These are phyloP conservation scores for Bradypodion ventrale DNA, from an alignment of 2,797 vertebrate species.

Conservation along the genomic window DNA sequence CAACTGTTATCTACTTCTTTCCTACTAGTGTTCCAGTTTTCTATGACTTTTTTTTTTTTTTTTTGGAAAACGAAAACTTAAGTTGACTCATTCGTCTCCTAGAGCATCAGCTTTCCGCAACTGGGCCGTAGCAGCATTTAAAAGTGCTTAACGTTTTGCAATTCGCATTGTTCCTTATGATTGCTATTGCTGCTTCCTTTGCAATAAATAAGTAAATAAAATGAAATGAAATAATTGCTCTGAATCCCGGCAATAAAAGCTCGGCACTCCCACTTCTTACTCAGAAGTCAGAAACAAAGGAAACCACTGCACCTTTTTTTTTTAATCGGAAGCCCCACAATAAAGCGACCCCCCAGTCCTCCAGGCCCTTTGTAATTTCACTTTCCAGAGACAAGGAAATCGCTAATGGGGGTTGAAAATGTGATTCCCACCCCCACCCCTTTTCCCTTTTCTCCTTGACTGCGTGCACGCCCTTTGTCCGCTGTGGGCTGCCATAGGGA, in stretches of 20 bases:
- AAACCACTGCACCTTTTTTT: constrained; percentile 36
- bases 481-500: constrained; percentile 89
- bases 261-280: too few species aligned
- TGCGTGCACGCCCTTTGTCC: constrained; percentile 79
- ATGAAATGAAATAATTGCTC: too few species aligned
- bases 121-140: constrained; percentile 30
- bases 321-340: background rate
- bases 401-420: background rate
- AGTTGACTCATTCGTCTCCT: background rate
- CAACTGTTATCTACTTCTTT: background rate
- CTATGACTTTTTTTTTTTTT: background rate
- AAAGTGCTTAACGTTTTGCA: constrained; percentile 16
- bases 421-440: too few species aligned
- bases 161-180: background rate
- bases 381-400: background rate
- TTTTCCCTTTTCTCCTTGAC: constrained; percentile 39
- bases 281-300: constrained; percentile 75
- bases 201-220: too few species aligned
- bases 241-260: too few species aligned
- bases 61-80: constrained; percentile 6
- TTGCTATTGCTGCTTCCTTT: constrained; percentile 17
- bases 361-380: background rate
- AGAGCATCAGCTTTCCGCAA: background rate
- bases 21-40: background rate
- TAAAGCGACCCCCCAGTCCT: constrained; percentile 35